These are phyloP conservation scores for Bubo bubo DNA, from an alignment of 2,113 vertebrate species.

Conservation along the genomic window DNA sequence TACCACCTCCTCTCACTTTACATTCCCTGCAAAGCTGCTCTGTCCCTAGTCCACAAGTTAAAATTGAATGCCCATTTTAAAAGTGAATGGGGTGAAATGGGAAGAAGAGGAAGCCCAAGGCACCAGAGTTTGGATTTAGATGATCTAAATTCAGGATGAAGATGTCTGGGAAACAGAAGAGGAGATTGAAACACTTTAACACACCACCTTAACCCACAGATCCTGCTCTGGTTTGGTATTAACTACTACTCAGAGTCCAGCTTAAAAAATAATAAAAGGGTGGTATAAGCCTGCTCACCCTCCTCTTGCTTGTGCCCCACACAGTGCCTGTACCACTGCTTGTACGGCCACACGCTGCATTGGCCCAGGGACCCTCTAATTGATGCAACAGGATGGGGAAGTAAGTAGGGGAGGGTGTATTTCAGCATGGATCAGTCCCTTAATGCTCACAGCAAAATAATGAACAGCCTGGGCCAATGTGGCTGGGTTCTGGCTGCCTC, in stretches of 20 bases:
- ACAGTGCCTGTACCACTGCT: fast-evolving
- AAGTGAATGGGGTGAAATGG: neutral
- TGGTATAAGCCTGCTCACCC: fast-evolving
- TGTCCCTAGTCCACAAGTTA: neutral
- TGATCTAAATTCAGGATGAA: neutral
- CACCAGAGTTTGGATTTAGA: neutral
- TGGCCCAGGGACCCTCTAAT: neutral
- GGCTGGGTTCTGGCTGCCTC: neutral
- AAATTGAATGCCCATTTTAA: neutral
- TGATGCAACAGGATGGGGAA: neutral
- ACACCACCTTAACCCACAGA: neutral
- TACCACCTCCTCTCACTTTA: fast-evolving
- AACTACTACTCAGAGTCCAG: neutral
- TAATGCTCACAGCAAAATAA: neutral
- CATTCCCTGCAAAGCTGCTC: neutral
- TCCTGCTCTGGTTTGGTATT: neutral
- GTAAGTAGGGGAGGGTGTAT: neutral
- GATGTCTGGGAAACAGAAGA: neutral
- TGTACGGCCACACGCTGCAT: fast-evolving
- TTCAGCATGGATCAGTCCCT: neutral
- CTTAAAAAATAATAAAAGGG: neutral
- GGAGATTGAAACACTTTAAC: neutral
- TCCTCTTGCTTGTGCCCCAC: neutral
- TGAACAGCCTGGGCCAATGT: fast-evolving
- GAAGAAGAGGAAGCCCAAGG: neutral